phyloP scores from a whole-genome alignment of 2,888 invertebrate genomes.

The Argyresthia goedartella region DNA sequence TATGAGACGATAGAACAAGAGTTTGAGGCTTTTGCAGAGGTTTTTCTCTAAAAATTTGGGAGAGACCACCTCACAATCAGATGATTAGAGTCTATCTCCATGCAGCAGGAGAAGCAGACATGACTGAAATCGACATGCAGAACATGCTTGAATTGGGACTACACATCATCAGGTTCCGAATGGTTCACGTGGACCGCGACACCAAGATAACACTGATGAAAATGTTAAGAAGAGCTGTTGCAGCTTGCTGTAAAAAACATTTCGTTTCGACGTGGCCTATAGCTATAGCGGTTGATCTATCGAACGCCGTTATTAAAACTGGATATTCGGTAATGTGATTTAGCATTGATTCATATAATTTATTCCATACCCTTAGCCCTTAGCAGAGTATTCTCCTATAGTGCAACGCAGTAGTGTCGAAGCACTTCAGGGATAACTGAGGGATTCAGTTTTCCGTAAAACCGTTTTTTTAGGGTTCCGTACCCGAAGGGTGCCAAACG shows the following conservation, averaged over 20 bases:
- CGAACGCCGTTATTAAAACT: constrained; percentile 87
- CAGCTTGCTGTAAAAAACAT: constrained; percentile 66
- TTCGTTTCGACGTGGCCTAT: constrained; percentile 73
- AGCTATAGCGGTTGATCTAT: constrained; percentile 71
- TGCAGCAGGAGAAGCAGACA: constrained; percentile 24
- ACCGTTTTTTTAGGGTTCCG: too few species aligned
- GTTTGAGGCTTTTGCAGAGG: neutral
- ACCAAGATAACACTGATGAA: constrained; percentile 35
- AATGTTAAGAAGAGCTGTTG: constrained; percentile 36
- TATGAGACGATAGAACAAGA: too few species aligned
- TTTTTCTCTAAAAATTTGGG: too few species aligned
- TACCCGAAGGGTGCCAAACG: too few species aligned
- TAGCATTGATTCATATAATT: too few species aligned
- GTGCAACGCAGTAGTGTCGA: too few species aligned
- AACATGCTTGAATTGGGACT: constrained; percentile 60
- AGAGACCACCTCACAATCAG: too few species aligned
- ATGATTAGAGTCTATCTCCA: neutral
- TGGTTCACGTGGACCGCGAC: constrained; percentile 24
- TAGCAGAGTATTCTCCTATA: too few species aligned
- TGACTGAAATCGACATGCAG: constrained; percentile 41
- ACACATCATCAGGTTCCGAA: constrained; percentile 44
- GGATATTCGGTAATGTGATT: constrained; percentile 31
- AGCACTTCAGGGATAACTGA: too few species aligned
- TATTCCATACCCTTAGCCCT: too few species aligned
- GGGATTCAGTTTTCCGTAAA: too few species aligned